Conservation (phyloP, 2,888 invertebrate species). For the Lycocerus yunnanus region DNA sequence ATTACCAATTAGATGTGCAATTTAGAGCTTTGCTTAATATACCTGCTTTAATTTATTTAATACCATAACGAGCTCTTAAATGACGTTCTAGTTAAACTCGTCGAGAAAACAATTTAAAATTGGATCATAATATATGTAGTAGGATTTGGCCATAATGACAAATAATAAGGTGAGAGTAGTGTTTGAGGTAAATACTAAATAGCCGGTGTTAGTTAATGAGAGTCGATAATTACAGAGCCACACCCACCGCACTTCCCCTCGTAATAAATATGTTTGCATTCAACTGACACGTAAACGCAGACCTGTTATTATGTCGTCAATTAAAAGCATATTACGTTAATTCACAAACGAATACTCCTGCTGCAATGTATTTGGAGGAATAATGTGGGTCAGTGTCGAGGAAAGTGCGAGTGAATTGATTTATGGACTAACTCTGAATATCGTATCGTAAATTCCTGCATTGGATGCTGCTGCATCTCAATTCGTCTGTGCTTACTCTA, state of each 20-base stretch:
- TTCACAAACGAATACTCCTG: slow-evolving; percentile 29
- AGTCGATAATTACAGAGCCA: slow-evolving; percentile 45
- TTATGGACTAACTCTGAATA: slow-evolving; percentile 37
- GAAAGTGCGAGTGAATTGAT: slow-evolving; percentile 42
- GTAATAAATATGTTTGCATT: slow-evolving; percentile 48
- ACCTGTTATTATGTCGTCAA: slow-evolving; percentile 51
- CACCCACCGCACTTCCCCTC: slow-evolving; percentile 43
- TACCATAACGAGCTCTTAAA: neutral
- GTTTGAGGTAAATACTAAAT: slow-evolving; percentile 32
- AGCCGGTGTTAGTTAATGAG: slow-evolving; percentile 39
- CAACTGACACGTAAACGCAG: slow-evolving; percentile 45
- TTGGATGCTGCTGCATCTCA: slow-evolving; percentile 26
- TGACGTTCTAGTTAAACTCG: neutral
- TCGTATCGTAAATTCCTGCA: slow-evolving; percentile 31
- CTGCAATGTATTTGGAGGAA: slow-evolving; percentile 24
- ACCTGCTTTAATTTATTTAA: neutral
- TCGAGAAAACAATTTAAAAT: slow-evolving; percentile 14
- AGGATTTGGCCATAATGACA: slow-evolving; percentile 3
- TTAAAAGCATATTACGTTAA: slow-evolving; percentile 49
- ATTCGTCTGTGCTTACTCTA: slow-evolving; percentile 20
- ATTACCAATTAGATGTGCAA: neutral
- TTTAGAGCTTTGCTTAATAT: neutral
- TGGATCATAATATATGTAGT: neutral
- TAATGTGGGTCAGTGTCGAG: slow-evolving; percentile 42
- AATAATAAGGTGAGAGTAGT: slow-evolving; percentile 22